These are phyloP conservation scores for Andrena haemorrhoa DNA, from an alignment of 2,888 invertebrate species.

Conservation along the genomic window DNA sequence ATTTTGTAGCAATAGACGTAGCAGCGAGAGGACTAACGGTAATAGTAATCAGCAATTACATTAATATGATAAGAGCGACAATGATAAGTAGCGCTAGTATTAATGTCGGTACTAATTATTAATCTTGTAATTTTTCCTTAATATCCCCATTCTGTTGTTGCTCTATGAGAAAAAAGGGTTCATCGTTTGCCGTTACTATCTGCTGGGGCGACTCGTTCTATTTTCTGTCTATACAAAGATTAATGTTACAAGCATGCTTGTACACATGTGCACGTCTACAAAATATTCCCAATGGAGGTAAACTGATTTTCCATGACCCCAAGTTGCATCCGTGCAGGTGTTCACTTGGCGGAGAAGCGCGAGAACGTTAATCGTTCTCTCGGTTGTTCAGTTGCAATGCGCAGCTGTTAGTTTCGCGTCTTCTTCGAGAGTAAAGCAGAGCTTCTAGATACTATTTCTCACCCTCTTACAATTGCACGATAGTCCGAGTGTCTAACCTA, in stretches of 20 bases:
- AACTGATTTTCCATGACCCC: slow-evolving; percentile 12
- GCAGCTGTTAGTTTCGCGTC: background rate
- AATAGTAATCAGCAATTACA: slow-evolving; percentile 21
- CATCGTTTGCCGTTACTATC: slow-evolving; percentile 7
- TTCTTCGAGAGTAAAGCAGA: slow-evolving; percentile 4
- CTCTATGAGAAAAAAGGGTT: background rate
- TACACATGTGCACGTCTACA: background rate
- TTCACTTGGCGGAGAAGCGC: background rate
- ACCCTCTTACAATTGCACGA: slow-evolving; percentile 43
- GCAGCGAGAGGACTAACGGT: slow-evolving; percentile 16
- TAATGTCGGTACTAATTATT: slow-evolving; percentile 34
- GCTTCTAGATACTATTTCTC: slow-evolving; percentile 6
- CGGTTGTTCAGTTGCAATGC: background rate
- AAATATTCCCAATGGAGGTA: slow-evolving; percentile 11
- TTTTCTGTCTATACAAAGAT: slow-evolving; percentile 11
- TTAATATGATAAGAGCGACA: slow-evolving; percentile 19
- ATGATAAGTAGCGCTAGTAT: slow-evolving; percentile 2
- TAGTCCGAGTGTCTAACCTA: slow-evolving; percentile 19
- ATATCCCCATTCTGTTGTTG: background rate
- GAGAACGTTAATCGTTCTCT: background rate
- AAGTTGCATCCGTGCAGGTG: background rate
- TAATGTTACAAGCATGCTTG: background rate
- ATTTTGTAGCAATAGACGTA: slow-evolving; percentile 26
- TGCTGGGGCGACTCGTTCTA: background rate
- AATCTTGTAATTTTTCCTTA: slow-evolving; percentile 21